A percentile compares a stretch with the other conserved stretches of the same genome.
These are phyloP conservation scores for Hydrocynus forskahlii DNA, from an alignment of 2,797 vertebrate genomes.

Conservation along the genomic window DNA sequence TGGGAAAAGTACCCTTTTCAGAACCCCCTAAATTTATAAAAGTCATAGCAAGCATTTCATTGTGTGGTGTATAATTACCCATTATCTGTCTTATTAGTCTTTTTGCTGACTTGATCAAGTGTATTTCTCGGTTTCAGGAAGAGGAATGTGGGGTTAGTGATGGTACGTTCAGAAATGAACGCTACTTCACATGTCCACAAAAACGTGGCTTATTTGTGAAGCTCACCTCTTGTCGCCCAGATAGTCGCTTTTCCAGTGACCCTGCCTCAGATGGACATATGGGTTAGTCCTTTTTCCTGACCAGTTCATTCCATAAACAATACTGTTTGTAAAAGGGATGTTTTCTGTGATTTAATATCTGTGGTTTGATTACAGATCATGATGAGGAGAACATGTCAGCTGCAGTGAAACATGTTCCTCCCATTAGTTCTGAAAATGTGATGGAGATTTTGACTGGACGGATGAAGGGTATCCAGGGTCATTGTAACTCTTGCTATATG, in stretches of 20 bases:
- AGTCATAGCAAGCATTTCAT: not conserved
- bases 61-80: not conserved
- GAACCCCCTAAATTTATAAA: not conserved
- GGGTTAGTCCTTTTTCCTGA: conserved; percentile 13
- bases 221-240: conserved; percentile 78
- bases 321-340: not conserved
- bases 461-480: conserved; percentile 91
- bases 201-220: conserved; percentile 83
- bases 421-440: conserved; percentile 74
- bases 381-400: not conserved
- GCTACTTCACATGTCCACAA: conserved; percentile 74
- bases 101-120: not conserved
- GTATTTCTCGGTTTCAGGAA: conserved; percentile 72
- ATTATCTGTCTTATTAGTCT: not conserved
- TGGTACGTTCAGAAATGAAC: conserved; percentile 71
- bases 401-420: conserved; percentile 70
- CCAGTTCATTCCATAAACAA: not conserved
- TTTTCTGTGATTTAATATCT: conserved; percentile 5
- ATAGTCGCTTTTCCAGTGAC: conserved; percentile 76
- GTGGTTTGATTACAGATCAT: conserved; percentile 59
- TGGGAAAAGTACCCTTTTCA: not conserved
- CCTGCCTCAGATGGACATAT: conserved; percentile 34
- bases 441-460: conserved; percentile 74
- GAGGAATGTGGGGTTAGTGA: conserved; percentile 76
- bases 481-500: conserved; percentile 95